Percentiles rank a stretch among this genome's conserved stretches.
These are phyloP conservation scores for Dendrophyllia cribrosa DNA, from an alignment of 64 coral and sea anemone genomes.

Conservation along the genomic window DNA sequence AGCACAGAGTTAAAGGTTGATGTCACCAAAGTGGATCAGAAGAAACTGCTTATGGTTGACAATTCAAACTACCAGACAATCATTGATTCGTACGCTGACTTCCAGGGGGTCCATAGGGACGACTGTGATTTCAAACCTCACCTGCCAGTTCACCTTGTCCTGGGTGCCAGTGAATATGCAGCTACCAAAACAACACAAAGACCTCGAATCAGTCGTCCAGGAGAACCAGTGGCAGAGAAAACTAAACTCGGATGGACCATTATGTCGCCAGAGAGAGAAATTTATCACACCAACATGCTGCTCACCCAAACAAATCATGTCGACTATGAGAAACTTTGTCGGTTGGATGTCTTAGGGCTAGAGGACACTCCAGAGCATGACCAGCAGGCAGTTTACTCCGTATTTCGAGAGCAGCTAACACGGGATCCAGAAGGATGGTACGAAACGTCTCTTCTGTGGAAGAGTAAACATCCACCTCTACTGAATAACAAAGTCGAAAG, in stretches of 20 bases:
- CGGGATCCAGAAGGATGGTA: neutral
- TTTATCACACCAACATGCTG: neutral
- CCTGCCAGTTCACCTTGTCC: too few relatives aligned
- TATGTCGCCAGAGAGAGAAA: too few relatives aligned
- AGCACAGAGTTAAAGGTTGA: neutral
- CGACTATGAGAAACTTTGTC: neutral
- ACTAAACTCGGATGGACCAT: too few relatives aligned
- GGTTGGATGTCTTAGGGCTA: neutral
- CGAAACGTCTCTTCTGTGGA: conserved; percentile 4
- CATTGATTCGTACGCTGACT: neutral
- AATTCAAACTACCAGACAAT: conserved; percentile 3
- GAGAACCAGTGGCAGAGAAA: too few relatives aligned
- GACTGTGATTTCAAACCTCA: neutral
- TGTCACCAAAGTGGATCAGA: conserved; percentile 1
- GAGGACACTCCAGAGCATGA: neutral
- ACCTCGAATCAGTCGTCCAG: too few relatives aligned
- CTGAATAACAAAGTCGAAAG: neutral
- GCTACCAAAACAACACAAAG: too few relatives aligned
- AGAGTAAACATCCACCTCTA: neutral
- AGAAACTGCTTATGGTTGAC: neutral
- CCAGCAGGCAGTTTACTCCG: neutral
- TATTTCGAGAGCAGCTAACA: neutral
- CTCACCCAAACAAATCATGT: conserved; percentile 1
- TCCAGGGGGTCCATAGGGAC: conserved; percentile 1
- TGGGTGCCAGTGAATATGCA: too few relatives aligned